phyloP scores from a whole-genome alignment of 2,113 vertebrate species.

The Gambusia holbrooki region DNA sequence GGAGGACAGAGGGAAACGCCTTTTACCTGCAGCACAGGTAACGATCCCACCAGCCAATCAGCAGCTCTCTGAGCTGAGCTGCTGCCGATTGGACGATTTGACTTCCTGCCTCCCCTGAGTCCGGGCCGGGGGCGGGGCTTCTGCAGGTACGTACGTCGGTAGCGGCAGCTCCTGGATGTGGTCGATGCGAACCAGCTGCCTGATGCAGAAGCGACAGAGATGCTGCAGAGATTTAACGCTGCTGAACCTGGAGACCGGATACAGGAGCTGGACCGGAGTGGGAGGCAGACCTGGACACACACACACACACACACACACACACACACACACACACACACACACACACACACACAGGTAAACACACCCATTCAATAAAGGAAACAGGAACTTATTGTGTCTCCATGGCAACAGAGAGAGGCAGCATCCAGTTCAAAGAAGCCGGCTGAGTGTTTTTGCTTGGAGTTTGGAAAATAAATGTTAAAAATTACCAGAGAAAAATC shows the following conservation, averaged over 20 bases:
- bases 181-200: slow-evolving; percentile 94
- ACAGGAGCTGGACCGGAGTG: slow-evolving; percentile 90
- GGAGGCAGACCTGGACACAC: slow-evolving; percentile 81
- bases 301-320: slow-evolving; percentile 10
- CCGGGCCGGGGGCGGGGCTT: not conserved
- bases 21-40: no score
- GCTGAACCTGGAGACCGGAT: slow-evolving; percentile 93
- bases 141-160: slow-evolving; percentile 76
- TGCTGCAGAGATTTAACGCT: slow-evolving; percentile 94
- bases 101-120: not conserved
- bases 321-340: slow-evolving; percentile 10
- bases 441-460: no score
- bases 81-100: not conserved
- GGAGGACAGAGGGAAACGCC: slow-evolving; percentile 7
- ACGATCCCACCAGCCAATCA: not conserved
- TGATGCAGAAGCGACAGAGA: slow-evolving; percentile 94
- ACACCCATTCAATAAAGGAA: no score
- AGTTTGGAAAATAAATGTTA: no score
- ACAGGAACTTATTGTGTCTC: no score
- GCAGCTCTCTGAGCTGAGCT: not conserved
- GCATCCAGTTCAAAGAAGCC: no score
- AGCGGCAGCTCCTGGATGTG: slow-evolving; percentile 96
- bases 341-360: not conserved
- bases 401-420: no score
- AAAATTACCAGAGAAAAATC: no score